Conservation (phyloP, 2,888 invertebrate species). For the Xestia sexstrigata region DNA sequence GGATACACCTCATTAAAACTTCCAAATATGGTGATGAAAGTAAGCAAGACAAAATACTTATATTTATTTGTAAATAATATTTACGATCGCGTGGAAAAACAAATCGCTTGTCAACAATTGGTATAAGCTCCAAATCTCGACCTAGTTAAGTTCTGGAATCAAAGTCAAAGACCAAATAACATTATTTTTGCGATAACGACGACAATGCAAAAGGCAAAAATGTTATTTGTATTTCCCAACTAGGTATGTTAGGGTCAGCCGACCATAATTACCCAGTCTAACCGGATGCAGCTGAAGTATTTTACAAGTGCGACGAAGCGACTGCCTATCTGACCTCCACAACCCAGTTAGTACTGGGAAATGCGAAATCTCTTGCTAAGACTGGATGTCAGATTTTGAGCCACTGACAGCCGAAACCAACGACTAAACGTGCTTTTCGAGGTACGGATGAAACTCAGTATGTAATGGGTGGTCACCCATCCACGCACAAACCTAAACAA, state of each 20-base stretch:
- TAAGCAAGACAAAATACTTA: background rate
- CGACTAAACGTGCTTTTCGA: background rate
- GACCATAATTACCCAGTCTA: background rate
- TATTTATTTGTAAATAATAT: background rate
- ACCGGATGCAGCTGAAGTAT: background rate
- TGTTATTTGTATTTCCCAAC: background rate
- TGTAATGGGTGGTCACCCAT: no score
- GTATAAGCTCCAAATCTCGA: no score
- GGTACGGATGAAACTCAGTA: background rate
- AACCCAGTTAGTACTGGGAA: background rate
- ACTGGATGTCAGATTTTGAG: background rate
- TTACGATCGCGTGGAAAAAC: background rate
- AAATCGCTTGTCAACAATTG: background rate
- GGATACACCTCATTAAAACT: slow-evolving; percentile 36
- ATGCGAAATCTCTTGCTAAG: background rate
- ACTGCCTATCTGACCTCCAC: background rate
- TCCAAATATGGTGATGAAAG: background rate
- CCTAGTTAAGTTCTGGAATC: background rate
- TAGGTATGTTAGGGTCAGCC: background rate
- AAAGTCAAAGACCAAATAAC: background rate
- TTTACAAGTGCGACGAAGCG: background rate
- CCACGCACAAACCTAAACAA: background rate
- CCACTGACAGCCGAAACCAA: background rate
- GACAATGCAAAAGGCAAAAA: background rate
- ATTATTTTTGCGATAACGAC: background rate